Conservation (phyloP, 2,888 invertebrate species). For the Phortica okadai region DNA sequence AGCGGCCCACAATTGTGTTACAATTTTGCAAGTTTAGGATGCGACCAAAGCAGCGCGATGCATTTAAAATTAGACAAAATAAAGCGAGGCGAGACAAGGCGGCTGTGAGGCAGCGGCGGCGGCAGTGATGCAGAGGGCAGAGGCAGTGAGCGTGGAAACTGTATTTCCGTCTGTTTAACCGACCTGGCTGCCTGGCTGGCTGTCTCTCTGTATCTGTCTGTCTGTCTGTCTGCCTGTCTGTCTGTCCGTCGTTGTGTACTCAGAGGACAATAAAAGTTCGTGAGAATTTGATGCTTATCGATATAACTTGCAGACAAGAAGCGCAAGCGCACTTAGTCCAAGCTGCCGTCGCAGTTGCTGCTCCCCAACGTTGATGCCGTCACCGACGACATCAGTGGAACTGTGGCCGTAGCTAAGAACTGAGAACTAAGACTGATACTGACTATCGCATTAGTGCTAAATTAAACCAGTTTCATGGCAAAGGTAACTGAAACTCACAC, state of each 20-base stretch:
- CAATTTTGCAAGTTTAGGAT: not conserved
- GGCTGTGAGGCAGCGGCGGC: no score
- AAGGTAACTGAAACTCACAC: not conserved
- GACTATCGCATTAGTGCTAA: not conserved
- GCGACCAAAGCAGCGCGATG: slow-evolving; percentile 6
- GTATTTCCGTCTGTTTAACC: not conserved
- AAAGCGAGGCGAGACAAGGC: no score
- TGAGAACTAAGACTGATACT: not conserved
- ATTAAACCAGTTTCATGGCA: slow-evolving; percentile 14
- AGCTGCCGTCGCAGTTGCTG: slow-evolving; percentile 33
- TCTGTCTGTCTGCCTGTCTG: not conserved
- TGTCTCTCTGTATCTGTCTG: not conserved
- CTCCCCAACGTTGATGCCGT: no score
- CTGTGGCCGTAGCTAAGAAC: slow-evolving; percentile 33
- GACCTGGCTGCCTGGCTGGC: not conserved
- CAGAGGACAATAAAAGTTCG: slow-evolving; percentile 73
- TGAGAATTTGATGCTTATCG: slow-evolving; percentile 75
- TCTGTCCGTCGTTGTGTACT: slow-evolving; percentile 30
- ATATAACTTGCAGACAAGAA: slow-evolving; percentile 49
- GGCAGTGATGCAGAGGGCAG: no score
- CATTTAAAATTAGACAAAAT: not conserved
- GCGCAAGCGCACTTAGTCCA: not conserved
- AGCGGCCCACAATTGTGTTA: slow-evolving; percentile 15
- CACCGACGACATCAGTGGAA: no score
- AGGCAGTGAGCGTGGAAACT: not conserved